phyloP scores from a whole-genome alignment of 2,113 vertebrate species.

The Cyphotilapia sp. region DNA sequence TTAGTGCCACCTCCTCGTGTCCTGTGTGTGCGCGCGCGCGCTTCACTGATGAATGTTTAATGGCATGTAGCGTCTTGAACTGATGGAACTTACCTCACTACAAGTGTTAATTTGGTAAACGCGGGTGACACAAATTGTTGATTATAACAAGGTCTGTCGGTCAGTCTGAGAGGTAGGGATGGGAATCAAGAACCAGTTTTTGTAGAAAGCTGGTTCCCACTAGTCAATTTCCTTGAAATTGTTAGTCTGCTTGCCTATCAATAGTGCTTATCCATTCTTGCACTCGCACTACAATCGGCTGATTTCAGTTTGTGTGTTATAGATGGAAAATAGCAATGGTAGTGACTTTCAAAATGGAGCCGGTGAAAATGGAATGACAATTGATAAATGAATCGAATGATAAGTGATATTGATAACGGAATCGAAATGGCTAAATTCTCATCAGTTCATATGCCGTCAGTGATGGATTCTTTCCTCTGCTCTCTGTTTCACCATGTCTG shows the following conservation, averaged over 20 bases:
- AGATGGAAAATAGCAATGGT: neutral
- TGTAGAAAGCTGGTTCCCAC: neutral
- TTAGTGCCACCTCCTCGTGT: neutral
- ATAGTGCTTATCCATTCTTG: neutral
- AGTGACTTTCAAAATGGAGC: neutral
- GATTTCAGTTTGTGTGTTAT: neutral
- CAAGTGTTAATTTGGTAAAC: neutral
- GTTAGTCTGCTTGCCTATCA: neutral
- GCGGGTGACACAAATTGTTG: neutral
- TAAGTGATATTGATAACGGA: neutral
- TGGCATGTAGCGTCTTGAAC: neutral
- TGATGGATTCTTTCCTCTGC: neutral
- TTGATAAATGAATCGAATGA: neutral
- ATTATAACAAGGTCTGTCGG: neutral
- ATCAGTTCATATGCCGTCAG: neutral
- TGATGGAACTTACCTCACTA: neutral
- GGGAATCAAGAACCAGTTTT: neutral
- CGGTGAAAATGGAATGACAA: neutral
- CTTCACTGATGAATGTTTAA: neutral
- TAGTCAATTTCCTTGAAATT: neutral
- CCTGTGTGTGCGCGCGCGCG: accelerated
- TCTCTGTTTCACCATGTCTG: neutral
- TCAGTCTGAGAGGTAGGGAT: neutral
- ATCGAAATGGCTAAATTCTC: neutral
- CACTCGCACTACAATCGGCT: neutral